These are phyloP conservation scores for Petromus typicus DNA, from an alignment of 2,113 vertebrate species.

Conservation along the genomic window DNA sequence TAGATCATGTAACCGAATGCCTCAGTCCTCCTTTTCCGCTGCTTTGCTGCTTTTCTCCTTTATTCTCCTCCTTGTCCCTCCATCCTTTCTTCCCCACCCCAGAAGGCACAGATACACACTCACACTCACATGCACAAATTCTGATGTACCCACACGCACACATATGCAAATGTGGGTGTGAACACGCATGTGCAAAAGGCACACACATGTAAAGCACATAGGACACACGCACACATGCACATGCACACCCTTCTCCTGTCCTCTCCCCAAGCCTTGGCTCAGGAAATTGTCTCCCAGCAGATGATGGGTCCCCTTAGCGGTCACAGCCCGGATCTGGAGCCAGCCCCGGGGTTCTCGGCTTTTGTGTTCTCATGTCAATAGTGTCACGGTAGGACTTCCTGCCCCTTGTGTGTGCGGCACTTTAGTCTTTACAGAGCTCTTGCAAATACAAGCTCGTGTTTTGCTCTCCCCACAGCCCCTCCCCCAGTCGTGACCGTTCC, in stretches of 20 bases:
- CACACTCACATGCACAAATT: background rate
- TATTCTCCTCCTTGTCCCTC: conserved; percentile 80
- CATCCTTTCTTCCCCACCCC: background rate
- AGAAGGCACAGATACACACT: background rate
- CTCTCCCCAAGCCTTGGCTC: background rate
- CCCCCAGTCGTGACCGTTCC: background rate
- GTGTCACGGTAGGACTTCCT: background rate
- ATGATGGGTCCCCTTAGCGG: background rate
- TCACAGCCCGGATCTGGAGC: background rate
- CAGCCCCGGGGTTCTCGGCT: background rate
- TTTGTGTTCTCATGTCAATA: background rate
- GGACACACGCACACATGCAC: background rate
- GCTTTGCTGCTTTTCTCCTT: conserved; percentile 81
- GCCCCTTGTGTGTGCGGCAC: background rate
- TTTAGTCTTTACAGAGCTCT: conserved; percentile 1
- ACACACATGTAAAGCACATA: background rate
- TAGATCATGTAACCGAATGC: conserved; percentile 97
- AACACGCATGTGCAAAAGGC: background rate
- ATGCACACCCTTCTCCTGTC: background rate
- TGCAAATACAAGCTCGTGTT: background rate
- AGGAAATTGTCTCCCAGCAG: conserved; percentile 35
- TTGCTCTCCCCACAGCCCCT: background rate
- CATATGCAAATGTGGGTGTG: background rate
- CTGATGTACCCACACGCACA: too few relatives aligned
- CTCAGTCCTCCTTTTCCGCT: conserved; percentile 89